These are phyloP conservation scores for Protodeltote pygarga DNA, from an alignment of 2,888 invertebrate genomes.

Conservation along the genomic window DNA sequence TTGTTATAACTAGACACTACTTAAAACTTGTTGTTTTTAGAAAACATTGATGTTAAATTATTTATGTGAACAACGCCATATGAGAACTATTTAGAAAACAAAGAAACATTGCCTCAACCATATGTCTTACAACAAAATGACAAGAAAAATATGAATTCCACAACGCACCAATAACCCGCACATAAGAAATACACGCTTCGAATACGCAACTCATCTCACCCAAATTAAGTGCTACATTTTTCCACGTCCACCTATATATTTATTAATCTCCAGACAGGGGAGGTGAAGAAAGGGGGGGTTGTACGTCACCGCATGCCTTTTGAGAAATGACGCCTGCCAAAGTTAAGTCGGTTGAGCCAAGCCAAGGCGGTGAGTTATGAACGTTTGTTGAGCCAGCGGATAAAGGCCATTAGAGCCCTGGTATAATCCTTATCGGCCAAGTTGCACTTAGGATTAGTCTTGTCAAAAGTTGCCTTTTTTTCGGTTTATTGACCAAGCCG, in stretches of 20 bases:
- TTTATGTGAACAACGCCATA: no score
- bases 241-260: constrained; percentile 84
- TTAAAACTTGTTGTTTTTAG: no score
- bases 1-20: no score
- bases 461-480: constrained; percentile 84
- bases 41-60: no score
- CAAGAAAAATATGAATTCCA: constrained; percentile 46
- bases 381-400: constrained; percentile 84
- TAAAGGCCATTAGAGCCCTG: constrained; percentile 83
- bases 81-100: no score
- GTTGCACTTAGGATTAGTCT: constrained; percentile 86
- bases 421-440: constrained; percentile 86
- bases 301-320: constrained; percentile 83
- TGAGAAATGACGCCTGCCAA: constrained; percentile 87
- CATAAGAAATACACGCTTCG: constrained; percentile 59
- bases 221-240: constrained; percentile 84
- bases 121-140: constrained; percentile 26
- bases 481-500: constrained; percentile 75
- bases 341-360: constrained; percentile 86
- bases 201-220: constrained; percentile 78
- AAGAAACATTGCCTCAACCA: no score
- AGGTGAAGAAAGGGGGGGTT: constrained; percentile 53
- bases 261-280: constrained; percentile 76
- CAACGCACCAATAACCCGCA: constrained; percentile 50
- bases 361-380: constrained; percentile 83